Percentiles rank a stretch among this genome's conserved stretches.
These are phyloP conservation scores for Diphyllodes magnificus DNA, from an alignment of 2,113 vertebrate species.

Conservation along the genomic window DNA sequence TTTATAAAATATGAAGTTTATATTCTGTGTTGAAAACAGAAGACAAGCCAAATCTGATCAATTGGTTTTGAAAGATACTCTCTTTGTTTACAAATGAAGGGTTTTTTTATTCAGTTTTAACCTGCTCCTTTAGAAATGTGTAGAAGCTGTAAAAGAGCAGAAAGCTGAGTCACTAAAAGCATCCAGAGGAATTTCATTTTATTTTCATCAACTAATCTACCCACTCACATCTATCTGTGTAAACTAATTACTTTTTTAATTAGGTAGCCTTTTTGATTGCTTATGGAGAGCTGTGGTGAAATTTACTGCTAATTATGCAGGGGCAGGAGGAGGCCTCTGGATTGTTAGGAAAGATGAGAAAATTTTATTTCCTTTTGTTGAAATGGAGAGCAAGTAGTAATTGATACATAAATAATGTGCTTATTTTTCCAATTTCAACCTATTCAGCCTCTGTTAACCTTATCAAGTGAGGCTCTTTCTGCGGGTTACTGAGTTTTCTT, in stretches of 20 bases:
- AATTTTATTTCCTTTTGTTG: constrained; percentile 51
- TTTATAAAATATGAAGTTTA: neutral
- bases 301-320: constrained; percentile 48
- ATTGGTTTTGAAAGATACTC: neutral
- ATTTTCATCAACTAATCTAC: constrained; percentile 56
- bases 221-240: constrained; percentile 42
- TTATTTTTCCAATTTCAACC: constrained; percentile 43
- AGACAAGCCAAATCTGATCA: neutral
- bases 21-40: neutral
- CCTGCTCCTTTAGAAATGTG: neutral
- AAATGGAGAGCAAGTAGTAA: constrained; percentile 23
- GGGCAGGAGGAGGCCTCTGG: constrained; percentile 20
- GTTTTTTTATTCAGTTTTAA: neutral
- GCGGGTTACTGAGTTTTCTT: neutral
- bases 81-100: neutral
- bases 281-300: constrained; percentile 45
- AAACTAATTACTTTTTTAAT: constrained; percentile 66
- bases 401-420: constrained; percentile 38
- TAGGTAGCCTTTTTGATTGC: constrained; percentile 57
- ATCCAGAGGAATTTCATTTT: constrained; percentile 39
- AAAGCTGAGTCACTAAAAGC: constrained; percentile 27
- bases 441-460: constrained; percentile 35
- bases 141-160: neutral
- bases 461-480: constrained; percentile 10
- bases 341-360: constrained; percentile 31